Evolutionary conservation across 2,888 invertebrate species (phyloP), one percentile per base, ranked within the genome.

Genomic region (Eilema sororculum): DNA sequence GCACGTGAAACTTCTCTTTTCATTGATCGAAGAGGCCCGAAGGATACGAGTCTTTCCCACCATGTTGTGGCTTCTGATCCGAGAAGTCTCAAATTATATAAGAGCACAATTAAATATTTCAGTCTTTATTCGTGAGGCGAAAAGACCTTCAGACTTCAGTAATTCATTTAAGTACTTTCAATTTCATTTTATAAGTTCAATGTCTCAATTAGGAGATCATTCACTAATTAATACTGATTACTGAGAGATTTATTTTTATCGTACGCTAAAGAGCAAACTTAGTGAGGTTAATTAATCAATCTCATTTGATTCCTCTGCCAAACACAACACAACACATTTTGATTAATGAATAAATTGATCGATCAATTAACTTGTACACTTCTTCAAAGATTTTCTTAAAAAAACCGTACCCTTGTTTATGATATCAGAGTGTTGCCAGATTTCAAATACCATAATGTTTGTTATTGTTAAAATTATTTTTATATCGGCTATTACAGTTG

Each of bases 401-500:
- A 68, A 56, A 57, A 41, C 58, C 10, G 22, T n/a, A 24, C 28
- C 20, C 10, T 41, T 74, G 67, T 74, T 75, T 63, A 72, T 67
- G 52, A 22, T 25, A 41, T 56, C 22, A 33, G 56, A 69, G 56
- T 65, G 25, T 60, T 69, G 61, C 60, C 65, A 69, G 65, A 60
- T 20, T 25, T 66, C 68, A 62, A 77, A 71, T 77, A 71, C 75
- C 71, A 76, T 78, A n/a, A 79, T 76, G 74, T 60, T 65, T 76
- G 77, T 82, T 83, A 82, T 81, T 81, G 80, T 83, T 82, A 76
- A 56, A 76, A 78, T 80, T 82, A 85, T 82, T 82, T 86, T 82
- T 77, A 80, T 79, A 74, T 78, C 70, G 59, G 73, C 78, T 79
- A 71, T 82, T 81, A 83, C 80, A 84, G 77, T 76, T 65, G 69